These are phyloP conservation scores for Gonocerus acuteangulatus DNA, from an alignment of 2,888 invertebrate species.

Conservation along the genomic window DNA sequence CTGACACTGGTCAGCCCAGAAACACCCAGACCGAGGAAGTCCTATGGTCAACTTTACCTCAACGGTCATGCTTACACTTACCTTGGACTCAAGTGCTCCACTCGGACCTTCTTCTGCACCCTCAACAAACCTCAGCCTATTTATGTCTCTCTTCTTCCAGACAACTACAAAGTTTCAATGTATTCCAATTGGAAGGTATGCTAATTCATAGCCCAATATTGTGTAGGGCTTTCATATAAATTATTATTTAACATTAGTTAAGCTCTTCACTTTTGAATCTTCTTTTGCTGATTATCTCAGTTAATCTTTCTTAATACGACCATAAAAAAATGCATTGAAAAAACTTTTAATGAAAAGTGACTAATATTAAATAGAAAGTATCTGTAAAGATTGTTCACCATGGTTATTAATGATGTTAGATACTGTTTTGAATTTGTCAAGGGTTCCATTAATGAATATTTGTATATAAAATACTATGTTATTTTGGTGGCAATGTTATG, in stretches of 20 bases:
- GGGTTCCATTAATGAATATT: no score
- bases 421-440: no score
- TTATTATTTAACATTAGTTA: neutral
- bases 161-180: slow-evolving; percentile 87
- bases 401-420: no score
- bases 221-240: neutral
- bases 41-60: slow-evolving; percentile 78
- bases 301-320: neutral
- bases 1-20: slow-evolving; percentile 82
- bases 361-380: no score
- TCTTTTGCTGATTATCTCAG: neutral
- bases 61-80: slow-evolving; percentile 90
- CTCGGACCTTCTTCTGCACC: slow-evolving; percentile 85
- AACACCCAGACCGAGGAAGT: slow-evolving; percentile 81
- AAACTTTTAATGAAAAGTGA: no score
- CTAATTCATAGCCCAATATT: no score
- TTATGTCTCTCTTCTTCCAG: slow-evolving; percentile 65
- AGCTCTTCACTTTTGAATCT: neutral
- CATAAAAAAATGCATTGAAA: no score
- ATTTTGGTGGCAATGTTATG: no score
- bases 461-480: no score
- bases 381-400: no score
- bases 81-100: slow-evolving; percentile 81
- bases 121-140: slow-evolving; percentile 90
- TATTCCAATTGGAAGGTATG: slow-evolving; percentile 89